Evolutionary conservation across 2,888 invertebrate species (phyloP), one percentile per base, ranked within the genome.

Genomic region (Callimorpha dominula): DNA sequence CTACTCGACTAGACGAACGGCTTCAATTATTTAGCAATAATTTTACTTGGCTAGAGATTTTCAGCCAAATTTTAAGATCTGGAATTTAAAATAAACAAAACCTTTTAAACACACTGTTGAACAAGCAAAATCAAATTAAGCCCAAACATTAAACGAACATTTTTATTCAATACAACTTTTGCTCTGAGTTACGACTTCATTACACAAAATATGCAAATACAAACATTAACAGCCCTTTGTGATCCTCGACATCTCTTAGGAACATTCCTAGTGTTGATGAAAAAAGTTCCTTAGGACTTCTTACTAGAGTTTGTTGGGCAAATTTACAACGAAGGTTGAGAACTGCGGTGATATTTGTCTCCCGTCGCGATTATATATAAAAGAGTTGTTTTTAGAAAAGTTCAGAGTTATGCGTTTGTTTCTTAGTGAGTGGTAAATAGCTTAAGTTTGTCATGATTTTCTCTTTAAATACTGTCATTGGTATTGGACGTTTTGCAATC

Each of bases 311-410:
- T 60, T 70, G 77, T 74, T 73, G 73, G 68, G 65, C 64, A 74
- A 85, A 84, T 81, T 85, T 80, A 85, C 81, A 82, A 73, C 31
- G 57, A 68, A 81, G 76, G 70, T 76, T 72, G 73, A 5, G 73
- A 77, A 77, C 77, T 77, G 75, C 74, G 74, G 72, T 73, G 65
- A 83, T 81, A 82, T 82, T 81, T 71, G 76, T 68, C 79, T 76
- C 57, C 65, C 68, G 50, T 49, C 1, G 71, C 71, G 78, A 79
- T 83, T 78, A 73, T 80, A 73, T 80, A 76, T 79, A 73, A 73
- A 72, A 64, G 69, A 75, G 73, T 76, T 77, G 70, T 81, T 77
- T 79, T 65, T 54, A 62, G 67, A 76, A 81, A 73, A 72, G 11
- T 76, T 66, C 64, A 68, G 63, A 75, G 67, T 75, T 79, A 46